These are phyloP conservation scores for Sardina pilchardus DNA, from an alignment of 2,113 vertebrate species.

Conservation along the genomic window DNA sequence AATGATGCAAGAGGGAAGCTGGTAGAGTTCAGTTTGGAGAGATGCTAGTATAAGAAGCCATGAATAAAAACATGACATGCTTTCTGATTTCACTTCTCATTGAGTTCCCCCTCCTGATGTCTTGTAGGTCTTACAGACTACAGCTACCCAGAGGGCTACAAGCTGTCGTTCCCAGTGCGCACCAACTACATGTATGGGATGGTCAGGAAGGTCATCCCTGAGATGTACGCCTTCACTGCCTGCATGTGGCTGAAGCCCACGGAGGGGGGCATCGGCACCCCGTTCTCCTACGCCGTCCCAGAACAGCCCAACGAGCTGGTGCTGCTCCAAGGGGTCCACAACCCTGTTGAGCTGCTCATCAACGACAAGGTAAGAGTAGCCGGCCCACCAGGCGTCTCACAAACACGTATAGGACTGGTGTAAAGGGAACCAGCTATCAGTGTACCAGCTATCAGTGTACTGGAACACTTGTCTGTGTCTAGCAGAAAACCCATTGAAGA, in stretches of 20 bases:
- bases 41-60: background rate
- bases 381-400: background rate
- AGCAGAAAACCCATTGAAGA: no score
- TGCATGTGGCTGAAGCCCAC: conserved; percentile 90
- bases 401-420: no score
- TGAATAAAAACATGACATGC: background rate
- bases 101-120: background rate
- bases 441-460: no score
- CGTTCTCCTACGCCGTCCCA: conserved; percentile 91
- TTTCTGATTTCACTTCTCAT: background rate
- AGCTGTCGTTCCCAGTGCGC: conserved; percentile 87
- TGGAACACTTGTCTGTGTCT: no score
- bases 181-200: conserved; percentile 96
- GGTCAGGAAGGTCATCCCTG: conserved; percentile 84
- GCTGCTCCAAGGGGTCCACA: conserved; percentile 86
- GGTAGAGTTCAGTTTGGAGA: background rate
- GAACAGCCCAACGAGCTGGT: conserved; percentile 93
- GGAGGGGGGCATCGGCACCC: conserved; percentile 85
- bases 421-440: no score
- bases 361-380: conserved; percentile 85
- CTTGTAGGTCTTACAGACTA: conserved; percentile 62
- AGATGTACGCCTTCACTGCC: conserved; percentile 91
- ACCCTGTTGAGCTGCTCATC: conserved; percentile 93
- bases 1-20: background rate
- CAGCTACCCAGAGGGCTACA: conserved; percentile 83